Evolutionary conservation across 1,140 invertebrate genomes (phyloP).

Genomic region (Drosophila triauraria): DNA sequence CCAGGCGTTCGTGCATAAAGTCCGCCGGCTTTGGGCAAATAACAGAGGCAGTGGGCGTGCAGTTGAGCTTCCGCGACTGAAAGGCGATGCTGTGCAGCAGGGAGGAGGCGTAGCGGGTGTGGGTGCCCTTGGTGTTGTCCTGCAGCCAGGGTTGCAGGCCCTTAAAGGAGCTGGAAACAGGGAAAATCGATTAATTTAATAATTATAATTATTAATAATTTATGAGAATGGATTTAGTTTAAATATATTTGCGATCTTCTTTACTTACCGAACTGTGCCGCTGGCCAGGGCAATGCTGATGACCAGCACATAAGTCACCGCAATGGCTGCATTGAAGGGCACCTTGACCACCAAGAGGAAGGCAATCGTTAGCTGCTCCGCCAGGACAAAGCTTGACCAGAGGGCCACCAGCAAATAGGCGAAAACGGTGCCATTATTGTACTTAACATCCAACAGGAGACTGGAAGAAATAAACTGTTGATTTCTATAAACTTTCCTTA

Average conservation of each 20-base stretch:
- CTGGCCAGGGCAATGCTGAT: constrained; percentile 91
- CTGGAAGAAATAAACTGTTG: constrained; percentile 31
- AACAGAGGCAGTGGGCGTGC: constrained; percentile 75
- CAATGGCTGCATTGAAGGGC: constrained; percentile 90
- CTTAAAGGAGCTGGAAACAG: constrained; percentile 87
- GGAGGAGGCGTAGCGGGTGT: constrained; percentile 91
- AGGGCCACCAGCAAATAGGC: constrained; percentile 88
- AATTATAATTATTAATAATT: too few relatives aligned
- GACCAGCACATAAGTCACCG: constrained; percentile 91
- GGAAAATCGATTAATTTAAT: neutral
- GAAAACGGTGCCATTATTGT: constrained; percentile 70
- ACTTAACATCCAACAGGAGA: constrained; percentile 70
- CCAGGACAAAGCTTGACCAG: constrained; percentile 92
- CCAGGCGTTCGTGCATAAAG: constrained; percentile 81
- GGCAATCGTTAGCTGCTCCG: constrained; percentile 93
- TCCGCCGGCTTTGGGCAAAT: constrained; percentile 82
- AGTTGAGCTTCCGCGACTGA: constrained; percentile 78
- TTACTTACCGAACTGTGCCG: constrained; percentile 90
- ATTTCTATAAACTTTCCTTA: neutral
- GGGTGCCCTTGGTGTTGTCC: constrained; percentile 91
- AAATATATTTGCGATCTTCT: too few relatives aligned
- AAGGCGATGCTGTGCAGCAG: constrained; percentile 90
- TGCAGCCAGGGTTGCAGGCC: constrained; percentile 92
- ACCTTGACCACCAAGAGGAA: constrained; percentile 93
- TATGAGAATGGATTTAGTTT: too few relatives aligned